Conservation (phyloP, 2,888 invertebrate genomes). For the Campoplex nolae region DNA sequence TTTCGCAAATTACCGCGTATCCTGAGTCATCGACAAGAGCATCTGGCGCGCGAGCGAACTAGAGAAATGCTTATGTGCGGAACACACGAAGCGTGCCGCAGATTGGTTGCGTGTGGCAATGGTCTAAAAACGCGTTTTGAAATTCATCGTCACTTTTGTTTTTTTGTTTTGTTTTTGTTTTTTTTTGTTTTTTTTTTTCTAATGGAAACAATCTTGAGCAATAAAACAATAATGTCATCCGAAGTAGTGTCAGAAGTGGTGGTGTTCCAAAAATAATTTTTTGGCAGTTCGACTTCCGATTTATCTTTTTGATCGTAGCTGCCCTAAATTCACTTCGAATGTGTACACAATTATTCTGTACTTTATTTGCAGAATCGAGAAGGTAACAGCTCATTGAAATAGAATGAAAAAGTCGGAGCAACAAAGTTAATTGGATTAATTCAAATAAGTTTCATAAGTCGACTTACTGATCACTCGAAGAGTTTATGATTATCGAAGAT, state of each 20-base stretch:
- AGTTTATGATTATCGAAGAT: not conserved
- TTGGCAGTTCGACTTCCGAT: not conserved
- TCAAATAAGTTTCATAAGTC: slow-evolving; percentile 12
- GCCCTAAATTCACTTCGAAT: not conserved
- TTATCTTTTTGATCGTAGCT: not conserved
- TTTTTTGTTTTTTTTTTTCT: not conserved
- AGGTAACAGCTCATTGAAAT: not conserved
- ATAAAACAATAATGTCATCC: not conserved
- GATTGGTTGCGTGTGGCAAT: slow-evolving; percentile 73
- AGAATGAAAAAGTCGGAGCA: not conserved
- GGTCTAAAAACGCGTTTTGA: slow-evolving; percentile 32
- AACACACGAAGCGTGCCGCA: slow-evolving; percentile 76
- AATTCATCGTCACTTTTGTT: slow-evolving; percentile 13
- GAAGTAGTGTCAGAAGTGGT: not conserved
- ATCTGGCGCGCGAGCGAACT: slow-evolving; percentile 78
- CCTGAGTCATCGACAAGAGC: slow-evolving; percentile 74
- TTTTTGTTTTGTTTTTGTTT: slow-evolving; percentile 1
- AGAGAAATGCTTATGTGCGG: slow-evolving; percentile 31
- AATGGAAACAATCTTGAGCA: not conserved
- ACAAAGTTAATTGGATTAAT: slow-evolving; percentile 13
- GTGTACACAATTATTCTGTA: not conserved
- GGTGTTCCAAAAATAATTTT: not conserved
- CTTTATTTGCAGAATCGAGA: not conserved
- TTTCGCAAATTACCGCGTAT: slow-evolving; percentile 80
- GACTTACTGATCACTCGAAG: not conserved